Conservation (phyloP, 2,113 vertebrate genomes). For the Machaerirhynchus nigripectus region DNA sequence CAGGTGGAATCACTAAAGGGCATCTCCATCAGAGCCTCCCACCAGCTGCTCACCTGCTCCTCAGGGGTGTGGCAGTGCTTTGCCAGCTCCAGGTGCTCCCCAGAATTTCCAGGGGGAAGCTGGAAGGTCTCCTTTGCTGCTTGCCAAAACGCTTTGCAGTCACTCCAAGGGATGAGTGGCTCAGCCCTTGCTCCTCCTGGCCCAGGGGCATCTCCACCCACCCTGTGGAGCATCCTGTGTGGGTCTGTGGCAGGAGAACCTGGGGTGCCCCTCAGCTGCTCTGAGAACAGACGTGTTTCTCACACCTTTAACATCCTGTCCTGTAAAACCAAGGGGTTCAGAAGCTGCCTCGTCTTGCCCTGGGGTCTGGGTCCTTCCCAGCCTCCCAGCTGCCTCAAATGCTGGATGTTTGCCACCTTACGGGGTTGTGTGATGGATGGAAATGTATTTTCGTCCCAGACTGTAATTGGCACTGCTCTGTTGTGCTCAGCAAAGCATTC, state of each 20-base stretch:
- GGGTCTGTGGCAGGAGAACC: neutral
- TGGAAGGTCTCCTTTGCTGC: neutral
- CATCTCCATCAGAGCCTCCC: neutral
- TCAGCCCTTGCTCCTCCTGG: neutral
- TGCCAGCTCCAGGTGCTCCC: neutral
- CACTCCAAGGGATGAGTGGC: accelerated
- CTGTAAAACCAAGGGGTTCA: neutral
- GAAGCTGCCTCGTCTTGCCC: neutral
- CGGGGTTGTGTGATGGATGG: neutral
- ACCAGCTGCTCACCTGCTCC: accelerated
- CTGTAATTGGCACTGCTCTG: neutral
- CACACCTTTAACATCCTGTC: neutral
- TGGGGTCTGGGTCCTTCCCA: neutral
- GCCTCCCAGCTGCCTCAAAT: neutral
- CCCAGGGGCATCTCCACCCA: too few species aligned
- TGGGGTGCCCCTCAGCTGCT: neutral
- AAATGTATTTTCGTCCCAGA: neutral
- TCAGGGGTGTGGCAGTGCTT: accelerated
- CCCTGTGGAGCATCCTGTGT: accelerated
- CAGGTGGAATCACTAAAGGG: neutral
- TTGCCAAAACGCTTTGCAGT: accelerated
- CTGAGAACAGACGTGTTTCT: neutral
- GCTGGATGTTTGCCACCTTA: neutral
- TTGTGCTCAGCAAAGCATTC: neutral
- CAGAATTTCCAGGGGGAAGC: too few species aligned